Evolutionary conservation across 2,113 vertebrate genomes (phyloP).

Genomic region (Rhodinocichla rosea): DNA sequence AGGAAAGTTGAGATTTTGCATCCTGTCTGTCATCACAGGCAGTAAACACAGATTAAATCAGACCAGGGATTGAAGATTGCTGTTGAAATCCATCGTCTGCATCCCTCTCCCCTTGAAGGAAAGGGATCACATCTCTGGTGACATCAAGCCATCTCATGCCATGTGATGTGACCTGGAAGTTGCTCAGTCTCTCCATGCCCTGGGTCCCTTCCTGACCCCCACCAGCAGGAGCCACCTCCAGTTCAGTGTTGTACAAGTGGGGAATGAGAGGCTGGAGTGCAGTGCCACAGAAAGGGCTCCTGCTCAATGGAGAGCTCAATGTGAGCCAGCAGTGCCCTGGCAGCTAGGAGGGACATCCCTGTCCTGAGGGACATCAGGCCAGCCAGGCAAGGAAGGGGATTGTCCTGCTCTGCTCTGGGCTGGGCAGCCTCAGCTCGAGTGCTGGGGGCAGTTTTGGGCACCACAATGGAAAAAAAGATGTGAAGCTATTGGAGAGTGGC

Average conservation of each 20-base stretch:
- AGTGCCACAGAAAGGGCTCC: neutral
- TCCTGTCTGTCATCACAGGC: neutral
- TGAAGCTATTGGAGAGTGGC: accelerated
- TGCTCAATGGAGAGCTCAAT: accelerated
- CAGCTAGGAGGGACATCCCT: neutral
- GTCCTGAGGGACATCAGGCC: neutral
- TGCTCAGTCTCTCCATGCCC: neutral
- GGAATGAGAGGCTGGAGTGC: neutral
- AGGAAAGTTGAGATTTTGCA: neutral
- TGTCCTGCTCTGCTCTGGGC: neutral
- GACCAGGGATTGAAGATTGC: neutral
- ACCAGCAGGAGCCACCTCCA: neutral
- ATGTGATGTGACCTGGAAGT: neutral
- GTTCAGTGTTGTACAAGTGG: accelerated
- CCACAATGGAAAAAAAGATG: accelerated
- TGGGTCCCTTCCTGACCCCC: neutral
- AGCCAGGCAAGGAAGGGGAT: accelerated
- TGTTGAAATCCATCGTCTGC: neutral
- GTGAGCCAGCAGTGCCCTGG: neutral
- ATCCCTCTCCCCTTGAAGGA: neutral
- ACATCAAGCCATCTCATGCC: neutral
- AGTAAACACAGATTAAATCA: neutral
- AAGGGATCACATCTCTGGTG: neutral
- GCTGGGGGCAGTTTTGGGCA: neutral
- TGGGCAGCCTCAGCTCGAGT: neutral